Base-by-base conservation (phyloP, 2,888 invertebrate species). In the Heteromyza rotundicornis region DNA sequence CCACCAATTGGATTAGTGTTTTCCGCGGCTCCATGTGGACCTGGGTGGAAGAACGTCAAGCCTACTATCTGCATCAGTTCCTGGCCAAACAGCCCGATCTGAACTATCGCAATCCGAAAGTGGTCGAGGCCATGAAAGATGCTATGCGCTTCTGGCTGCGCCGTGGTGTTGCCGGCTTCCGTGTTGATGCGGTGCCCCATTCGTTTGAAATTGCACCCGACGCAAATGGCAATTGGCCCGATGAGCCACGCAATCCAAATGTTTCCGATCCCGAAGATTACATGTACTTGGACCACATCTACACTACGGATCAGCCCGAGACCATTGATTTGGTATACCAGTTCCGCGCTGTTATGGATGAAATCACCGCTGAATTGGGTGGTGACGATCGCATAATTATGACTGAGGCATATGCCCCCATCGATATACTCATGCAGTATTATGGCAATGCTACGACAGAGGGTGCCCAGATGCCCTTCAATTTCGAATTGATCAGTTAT, bases 151-250 rank as follows among this genome's bases (percentile, higher is more conserved):
- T 89, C 77, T 94, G 94, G 94, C 78, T 94, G 40, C 86, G 89
- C 36, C 87, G 88, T 71, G 95, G 95, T 1, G 88, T 94, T 1
- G 91, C 90, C 68, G 94, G 94, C 0, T 91, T 93, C 77, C 87
- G 92, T 55, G 82, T 92, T 0, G 89, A 90, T 70, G 89, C 89
- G 0, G 83, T 89, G 2, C 87, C 88, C 0, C 75, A 79, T 61
- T 63, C 77, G 1, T 82, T 72, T 24, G 82, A 82, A 60, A 57
- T 77, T 2, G 66, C 63, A 1, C 60, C 74, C 8, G 78, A 80
- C 57, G 62, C 59, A 1, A 65, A 76, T 32, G 81, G 82, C 19
- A 71, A 76, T 56, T 82, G 70, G 65, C 72, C 74, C 0, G 85
- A 89, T 68, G 89, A 89, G 68, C 88, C 88, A 0, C 64, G 78